Evolutionary conservation across 2,888 invertebrate genomes (phyloP), one percentile per base, ranked within the genome.

Genomic region (Dioctria linearis): DNA sequence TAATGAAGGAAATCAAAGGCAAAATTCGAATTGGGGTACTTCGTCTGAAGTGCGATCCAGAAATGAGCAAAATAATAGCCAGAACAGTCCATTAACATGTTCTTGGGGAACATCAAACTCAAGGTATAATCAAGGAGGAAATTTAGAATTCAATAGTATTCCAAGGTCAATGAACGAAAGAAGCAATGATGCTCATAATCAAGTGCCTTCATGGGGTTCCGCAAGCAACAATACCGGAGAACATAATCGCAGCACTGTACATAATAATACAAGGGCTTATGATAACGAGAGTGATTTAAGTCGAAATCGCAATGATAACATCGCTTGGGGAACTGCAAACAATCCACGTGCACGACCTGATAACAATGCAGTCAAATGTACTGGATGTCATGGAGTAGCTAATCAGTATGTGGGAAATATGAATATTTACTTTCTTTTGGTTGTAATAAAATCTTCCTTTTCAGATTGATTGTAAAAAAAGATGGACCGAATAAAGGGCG

Each of bases 401-500:
- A 82, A 83, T 82, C 83, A 84, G 86, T 86, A 83, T 67, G 83
- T 63, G 40, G n/a, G 83, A 63, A 42, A 49, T 9, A 65, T 57
- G 67, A 46, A 46, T 46, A 8, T 46, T 46, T 8, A 46, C 8
- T 46, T 46, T 46, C 2, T 46, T 46, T 46, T 78, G 37, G 49
- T 61, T 46, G 13, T 63, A 13, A 13, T 6, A 59, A 59, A 42
- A 25, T 8, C 4, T 80, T 67, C 51, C 85, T 54, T 89, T 90
- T 57, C 85, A 93, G 94, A 83, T 88, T 94, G 80, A 95, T 92
- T 0, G 96, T 96, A 0, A 91, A 92, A 43, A 97, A 96, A 88
- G 95, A 95, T 63, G 95, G 95, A 0, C 93, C 94, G 0, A 98
- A 97, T 88, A 95, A 94, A 86, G 97, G 97, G 0, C 90, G 95